A percentile compares a stretch with the other conserved stretches of the same genome.
Conservation (phyloP, 2,113 vertebrate genomes). For the Caranx ignobilis region DNA sequence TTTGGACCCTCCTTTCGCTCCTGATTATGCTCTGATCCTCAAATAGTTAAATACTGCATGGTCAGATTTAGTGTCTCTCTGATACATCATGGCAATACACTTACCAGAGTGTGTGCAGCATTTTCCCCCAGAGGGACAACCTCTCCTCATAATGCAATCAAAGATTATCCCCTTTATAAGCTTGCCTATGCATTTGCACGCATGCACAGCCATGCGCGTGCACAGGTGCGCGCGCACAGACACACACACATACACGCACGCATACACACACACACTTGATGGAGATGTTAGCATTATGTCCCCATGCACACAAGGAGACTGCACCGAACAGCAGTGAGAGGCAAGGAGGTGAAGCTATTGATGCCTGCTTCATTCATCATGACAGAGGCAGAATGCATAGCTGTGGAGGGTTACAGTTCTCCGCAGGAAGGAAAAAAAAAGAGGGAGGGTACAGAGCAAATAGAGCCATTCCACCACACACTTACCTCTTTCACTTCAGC, state of each 20-base stretch:
- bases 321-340: constrained; percentile 65
- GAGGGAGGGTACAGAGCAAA: constrained; percentile 68
- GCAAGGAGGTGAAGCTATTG: constrained; percentile 56
- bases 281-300: constrained; percentile 71
- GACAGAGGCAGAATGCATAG: constrained; percentile 70
- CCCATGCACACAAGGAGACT: constrained; percentile 74
- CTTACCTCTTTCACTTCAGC: constrained; percentile 86
- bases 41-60: constrained; percentile 81
- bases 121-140: constrained; percentile 44
- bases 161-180: constrained; percentile 47
- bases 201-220: constrained; percentile 10
- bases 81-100: constrained; percentile 74
- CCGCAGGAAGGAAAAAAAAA: constrained; percentile 60
- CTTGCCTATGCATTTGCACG: constrained; percentile 39
- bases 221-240: constrained; percentile 15
- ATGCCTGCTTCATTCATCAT: constrained; percentile 71
- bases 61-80: constrained; percentile 75
- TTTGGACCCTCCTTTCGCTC: constrained; percentile 26
- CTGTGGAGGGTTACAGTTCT: constrained; percentile 60
- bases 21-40: constrained; percentile 51
- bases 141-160: constrained; percentile 68
- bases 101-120: constrained; percentile 68
- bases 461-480: constrained; percentile 72
- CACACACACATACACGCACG: constrained; percentile 14
- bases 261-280: constrained; percentile 43